Conservation (phyloP, 92 coral and sea anemone species). For the Epizoanthus fatuus region DNA sequence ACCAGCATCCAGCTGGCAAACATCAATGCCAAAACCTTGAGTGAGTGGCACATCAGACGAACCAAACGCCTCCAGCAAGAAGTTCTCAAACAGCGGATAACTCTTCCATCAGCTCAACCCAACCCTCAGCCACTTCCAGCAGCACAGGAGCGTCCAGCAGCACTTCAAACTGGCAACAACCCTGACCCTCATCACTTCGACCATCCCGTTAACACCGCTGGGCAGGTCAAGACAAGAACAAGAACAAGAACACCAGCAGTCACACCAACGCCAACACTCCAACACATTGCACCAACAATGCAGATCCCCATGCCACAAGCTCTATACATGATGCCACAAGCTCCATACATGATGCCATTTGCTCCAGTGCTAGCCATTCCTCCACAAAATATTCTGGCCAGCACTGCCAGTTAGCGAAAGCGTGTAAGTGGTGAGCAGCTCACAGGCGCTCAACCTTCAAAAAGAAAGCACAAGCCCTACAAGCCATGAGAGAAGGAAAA, state of each 20-base stretch:
- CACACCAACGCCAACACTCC: no score
- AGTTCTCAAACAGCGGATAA: no score
- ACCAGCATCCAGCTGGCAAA: constrained; percentile 45
- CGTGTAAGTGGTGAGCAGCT: background rate
- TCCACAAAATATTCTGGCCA: background rate
- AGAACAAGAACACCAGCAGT: background rate
- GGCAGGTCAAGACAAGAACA: constrained; percentile 6
- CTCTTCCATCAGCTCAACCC: no score
- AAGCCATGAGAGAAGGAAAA: background rate
- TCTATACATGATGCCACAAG: background rate
- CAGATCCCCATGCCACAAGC: background rate
- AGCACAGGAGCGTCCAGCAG: background rate
- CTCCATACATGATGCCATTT: background rate
- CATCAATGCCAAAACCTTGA: constrained; percentile 26
- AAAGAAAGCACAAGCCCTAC: background rate
- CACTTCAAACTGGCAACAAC: background rate
- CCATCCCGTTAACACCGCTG: constrained; percentile 7
- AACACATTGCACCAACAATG: background rate
- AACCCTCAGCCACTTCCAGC: constrained; percentile 27
- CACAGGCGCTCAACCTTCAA: background rate
- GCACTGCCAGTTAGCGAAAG: constrained; percentile 12
- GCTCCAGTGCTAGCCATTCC: background rate
- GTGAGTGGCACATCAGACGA: constrained; percentile 29
- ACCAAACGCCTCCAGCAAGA: no score
- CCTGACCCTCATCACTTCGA: background rate